Evolutionary conservation across 2,888 invertebrate genomes (phyloP).

Genomic region (Drosophila putrida): DNA sequence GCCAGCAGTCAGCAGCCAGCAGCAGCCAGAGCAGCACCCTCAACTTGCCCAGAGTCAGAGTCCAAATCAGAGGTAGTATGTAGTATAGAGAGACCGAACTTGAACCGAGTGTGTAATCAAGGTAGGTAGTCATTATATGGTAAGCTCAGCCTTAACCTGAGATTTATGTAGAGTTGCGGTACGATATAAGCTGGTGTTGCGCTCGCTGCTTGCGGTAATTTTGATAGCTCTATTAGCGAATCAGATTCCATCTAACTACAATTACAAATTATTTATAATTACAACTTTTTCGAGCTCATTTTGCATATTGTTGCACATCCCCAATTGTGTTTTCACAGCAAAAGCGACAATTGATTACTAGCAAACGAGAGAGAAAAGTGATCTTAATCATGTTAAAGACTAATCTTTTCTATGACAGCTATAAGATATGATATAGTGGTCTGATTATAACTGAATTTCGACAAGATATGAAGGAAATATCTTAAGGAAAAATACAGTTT

Average conservation of each 20-base stretch:
- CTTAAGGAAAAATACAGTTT: too few species aligned
- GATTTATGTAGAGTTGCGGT: conserved; percentile 68
- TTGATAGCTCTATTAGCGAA: conserved; percentile 71
- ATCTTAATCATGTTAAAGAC: too few species aligned
- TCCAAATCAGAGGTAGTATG: conserved; percentile 2
- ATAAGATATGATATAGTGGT: too few species aligned
- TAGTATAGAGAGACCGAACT: conserved; percentile 9
- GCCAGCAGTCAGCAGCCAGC: conserved; percentile 14
- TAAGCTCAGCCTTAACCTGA: conserved; percentile 63
- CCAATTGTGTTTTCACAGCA: too few species aligned
- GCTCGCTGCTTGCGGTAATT: conserved; percentile 47
- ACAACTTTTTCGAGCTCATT: neutral
- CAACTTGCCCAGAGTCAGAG: conserved; percentile 48
- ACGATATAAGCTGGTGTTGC: conserved; percentile 52
- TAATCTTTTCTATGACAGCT: too few species aligned
- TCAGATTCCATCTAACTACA: conserved; percentile 24
- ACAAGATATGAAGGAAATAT: too few species aligned
- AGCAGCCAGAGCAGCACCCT: conserved; percentile 65
- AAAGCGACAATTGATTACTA: too few species aligned
- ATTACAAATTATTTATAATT: conserved; percentile 4
- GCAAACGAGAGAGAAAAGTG: too few species aligned
- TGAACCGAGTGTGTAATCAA: conserved; percentile 70
- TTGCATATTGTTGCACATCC: too few species aligned
- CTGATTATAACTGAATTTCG: too few species aligned
- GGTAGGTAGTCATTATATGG: conserved; percentile 79